phyloP scores from a whole-genome alignment of 1,140 invertebrate genomes.

The Neuroterus valhalla region DNA sequence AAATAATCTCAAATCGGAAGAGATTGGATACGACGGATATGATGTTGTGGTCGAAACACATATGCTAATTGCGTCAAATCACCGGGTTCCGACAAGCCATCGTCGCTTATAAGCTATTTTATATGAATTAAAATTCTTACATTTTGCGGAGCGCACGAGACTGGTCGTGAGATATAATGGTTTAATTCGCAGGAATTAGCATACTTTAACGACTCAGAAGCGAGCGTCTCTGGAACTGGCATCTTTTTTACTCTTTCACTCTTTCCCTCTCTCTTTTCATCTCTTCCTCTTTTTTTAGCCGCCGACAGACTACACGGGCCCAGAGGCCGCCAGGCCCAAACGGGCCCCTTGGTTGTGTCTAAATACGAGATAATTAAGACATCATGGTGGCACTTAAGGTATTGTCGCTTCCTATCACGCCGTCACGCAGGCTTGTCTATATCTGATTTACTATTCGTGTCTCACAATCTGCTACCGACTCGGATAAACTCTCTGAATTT shows the following conservation, averaged over 20 bases:
- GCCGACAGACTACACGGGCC: neutral
- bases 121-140: constrained; percentile 62
- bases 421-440: constrained; percentile 7
- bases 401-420: neutral
- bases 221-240: constrained; percentile 42
- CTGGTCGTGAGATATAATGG: constrained; percentile 57
- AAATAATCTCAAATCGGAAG: neutral
- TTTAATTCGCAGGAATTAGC: constrained; percentile 66
- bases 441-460: constrained; percentile 29
- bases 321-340: constrained; percentile 21
- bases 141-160: constrained; percentile 49
- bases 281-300: neutral
- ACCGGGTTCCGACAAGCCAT: constrained; percentile 48
- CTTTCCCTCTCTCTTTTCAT: neutral
- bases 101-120: constrained; percentile 51
- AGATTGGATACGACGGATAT: neutral
- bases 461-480: constrained; percentile 22
- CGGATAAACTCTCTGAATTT: constrained; percentile 10
- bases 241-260: constrained; percentile 42
- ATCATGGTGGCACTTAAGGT: constrained; percentile 33
- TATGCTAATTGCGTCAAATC: constrained; percentile 48
- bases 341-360: constrained; percentile 32
- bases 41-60: constrained; percentile 41
- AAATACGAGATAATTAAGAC: constrained; percentile 49
- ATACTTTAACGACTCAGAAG: constrained; percentile 58